A percentile compares a stretch with the other conserved stretches of the same genome.
Conservation (phyloP, 2,113 vertebrate genomes). For the Alligator sinensis region DNA sequence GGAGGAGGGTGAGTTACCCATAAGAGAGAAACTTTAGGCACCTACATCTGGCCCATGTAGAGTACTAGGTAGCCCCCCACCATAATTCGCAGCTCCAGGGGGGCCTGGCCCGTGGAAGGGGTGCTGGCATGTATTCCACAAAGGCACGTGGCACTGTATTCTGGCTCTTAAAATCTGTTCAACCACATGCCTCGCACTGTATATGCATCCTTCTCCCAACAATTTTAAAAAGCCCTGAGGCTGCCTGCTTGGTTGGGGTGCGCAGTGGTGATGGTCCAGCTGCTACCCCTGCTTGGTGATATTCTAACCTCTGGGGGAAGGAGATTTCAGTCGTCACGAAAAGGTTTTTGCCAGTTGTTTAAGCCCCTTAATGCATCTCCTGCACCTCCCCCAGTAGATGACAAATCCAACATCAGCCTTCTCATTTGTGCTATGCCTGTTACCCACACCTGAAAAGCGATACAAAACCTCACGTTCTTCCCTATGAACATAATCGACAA, state of each 20-base stretch:
- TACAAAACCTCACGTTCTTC: neutral
- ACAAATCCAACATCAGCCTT: neutral
- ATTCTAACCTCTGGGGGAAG: neutral
- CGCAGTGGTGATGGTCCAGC: neutral
- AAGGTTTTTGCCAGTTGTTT: neutral
- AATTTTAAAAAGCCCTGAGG: neutral
- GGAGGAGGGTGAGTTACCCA: neutral
- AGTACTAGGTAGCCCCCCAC: neutral
- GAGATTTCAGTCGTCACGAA: neutral
- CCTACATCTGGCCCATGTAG: neutral
- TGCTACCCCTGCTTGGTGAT: neutral
- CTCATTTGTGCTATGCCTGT: neutral
- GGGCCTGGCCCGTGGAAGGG: no score
- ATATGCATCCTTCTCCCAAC: neutral
- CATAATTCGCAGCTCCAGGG: no score
- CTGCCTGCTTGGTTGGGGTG: neutral
- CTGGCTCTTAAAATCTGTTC: neutral
- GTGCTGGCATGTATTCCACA: no score
- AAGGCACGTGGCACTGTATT: neutral
- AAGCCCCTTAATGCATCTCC: neutral
- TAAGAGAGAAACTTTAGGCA: neutral
- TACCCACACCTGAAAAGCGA: neutral
- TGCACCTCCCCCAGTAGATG: neutral
- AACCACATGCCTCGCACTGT: neutral
- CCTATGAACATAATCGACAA: neutral